Evolutionary conservation across 2,888 invertebrate genomes (phyloP).

Genomic region (Apodemia duryi): DNA sequence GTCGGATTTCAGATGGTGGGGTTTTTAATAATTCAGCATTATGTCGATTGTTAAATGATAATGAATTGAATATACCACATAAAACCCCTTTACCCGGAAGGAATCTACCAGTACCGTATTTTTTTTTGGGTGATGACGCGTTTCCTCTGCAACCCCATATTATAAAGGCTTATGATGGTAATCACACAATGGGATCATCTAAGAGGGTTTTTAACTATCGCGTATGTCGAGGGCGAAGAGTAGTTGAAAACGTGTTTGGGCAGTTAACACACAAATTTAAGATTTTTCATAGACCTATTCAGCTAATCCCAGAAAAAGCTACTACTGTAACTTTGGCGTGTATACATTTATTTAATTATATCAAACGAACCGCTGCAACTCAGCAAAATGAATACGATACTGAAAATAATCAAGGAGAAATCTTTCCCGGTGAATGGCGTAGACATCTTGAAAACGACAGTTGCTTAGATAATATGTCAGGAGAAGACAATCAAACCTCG

Average conservation of each 20-base stretch:
- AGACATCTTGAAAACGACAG: constrained; percentile 15
- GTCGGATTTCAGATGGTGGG: constrained; percentile 34
- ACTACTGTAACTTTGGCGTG: constrained; percentile 25
- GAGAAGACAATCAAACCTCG: constrained; percentile 23
- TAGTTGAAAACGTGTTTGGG: constrained; percentile 37
- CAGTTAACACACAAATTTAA: constrained; percentile 30
- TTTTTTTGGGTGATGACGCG: constrained; percentile 30
- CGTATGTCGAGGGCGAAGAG: constrained; percentile 27
- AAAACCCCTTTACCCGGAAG: constrained; percentile 30
- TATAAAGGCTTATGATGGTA: constrained; percentile 33
- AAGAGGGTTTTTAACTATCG: constrained; percentile 32
- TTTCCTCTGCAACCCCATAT: constrained; percentile 30
- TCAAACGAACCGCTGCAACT: constrained; percentile 15
- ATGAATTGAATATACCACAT: constrained; percentile 32
- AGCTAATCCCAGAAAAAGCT: constrained; percentile 23
- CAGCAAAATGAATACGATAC: constrained; percentile 31
- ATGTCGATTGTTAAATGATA: constrained; percentile 28
- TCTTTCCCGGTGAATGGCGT: constrained; percentile 26
- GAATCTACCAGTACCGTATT: constrained; percentile 26
- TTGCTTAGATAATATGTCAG: constrained; percentile 22
- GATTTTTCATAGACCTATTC: constrained; percentile 23
- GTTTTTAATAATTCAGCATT: constrained; percentile 25
- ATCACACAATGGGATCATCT: constrained; percentile 22
- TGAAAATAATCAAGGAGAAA: constrained; percentile 30
- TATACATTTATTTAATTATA: constrained; percentile 23